These are phyloP conservation scores for Phaethon lepturus DNA, from an alignment of 2,113 vertebrate species.

Conservation along the genomic window DNA sequence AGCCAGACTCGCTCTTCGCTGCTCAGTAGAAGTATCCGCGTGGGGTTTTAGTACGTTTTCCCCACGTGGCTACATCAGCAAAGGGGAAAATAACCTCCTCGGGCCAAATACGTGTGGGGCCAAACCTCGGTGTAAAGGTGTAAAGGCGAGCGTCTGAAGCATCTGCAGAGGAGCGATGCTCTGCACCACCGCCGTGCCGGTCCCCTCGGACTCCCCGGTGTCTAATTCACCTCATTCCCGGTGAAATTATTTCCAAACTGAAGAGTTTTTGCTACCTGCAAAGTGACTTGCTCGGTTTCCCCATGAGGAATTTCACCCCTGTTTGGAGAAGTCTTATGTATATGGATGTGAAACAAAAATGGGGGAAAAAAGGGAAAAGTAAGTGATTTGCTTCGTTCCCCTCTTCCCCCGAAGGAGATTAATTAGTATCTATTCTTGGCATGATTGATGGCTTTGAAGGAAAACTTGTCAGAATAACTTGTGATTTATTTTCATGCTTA, in stretches of 20 bases:
- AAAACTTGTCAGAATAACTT: conserved; percentile 32
- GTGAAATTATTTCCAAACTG: neutral
- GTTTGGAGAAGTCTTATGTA: neutral
- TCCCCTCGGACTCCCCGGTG: neutral
- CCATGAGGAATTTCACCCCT: neutral
- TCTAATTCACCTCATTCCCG: neutral
- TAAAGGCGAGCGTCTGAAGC: neutral
- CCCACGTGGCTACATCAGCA: neutral
- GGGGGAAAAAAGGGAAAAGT: neutral
- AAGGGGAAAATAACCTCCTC: neutral
- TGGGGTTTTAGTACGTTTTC: neutral
- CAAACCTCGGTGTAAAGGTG: neutral
- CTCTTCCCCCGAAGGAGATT: neutral
- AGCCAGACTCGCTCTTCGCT: neutral
- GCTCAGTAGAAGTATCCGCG: neutral
- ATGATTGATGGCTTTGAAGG: conserved; percentile 32
- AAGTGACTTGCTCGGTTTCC: neutral
- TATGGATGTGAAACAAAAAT: neutral
- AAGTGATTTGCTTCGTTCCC: neutral
- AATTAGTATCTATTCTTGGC: conserved; percentile 33
- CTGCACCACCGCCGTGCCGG: fast-evolving
- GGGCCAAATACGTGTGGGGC: conserved; percentile 6
- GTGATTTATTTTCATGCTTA: conserved; percentile 52
- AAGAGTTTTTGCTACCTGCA: neutral
- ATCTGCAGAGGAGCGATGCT: neutral